Conservation (phyloP, 1,140 invertebrate genomes). For the Drosophila auraria region DNA sequence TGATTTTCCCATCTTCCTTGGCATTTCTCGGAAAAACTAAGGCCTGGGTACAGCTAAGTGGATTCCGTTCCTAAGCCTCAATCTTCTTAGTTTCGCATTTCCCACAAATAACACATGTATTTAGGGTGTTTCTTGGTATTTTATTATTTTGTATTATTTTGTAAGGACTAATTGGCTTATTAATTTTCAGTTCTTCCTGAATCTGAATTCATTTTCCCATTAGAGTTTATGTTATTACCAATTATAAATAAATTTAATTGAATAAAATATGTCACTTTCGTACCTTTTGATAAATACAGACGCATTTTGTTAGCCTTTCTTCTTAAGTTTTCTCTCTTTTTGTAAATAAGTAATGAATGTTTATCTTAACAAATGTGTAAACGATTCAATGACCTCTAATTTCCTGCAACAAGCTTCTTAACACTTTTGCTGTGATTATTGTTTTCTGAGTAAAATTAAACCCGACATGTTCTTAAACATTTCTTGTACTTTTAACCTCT, state of each 20-base stretch:
- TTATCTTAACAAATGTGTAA: neutral
- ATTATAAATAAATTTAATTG: too few species aligned
- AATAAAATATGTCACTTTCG: too few species aligned
- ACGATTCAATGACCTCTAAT: neutral
- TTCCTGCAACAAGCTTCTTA: neutral
- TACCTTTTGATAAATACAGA: too few species aligned
- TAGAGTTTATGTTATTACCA: too few species aligned
- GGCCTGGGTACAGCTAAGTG: neutral
- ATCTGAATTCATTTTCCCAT: neutral
- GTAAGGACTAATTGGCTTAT: neutral
- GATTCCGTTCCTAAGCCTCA: neutral
- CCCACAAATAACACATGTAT: neutral
- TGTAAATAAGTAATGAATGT: neutral
- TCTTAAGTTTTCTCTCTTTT: neutral
- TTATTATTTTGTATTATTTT: neutral
- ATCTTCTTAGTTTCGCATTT: constrained; percentile 16
- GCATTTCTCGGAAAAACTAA: constrained; percentile 8
- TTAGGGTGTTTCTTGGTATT: neutral
- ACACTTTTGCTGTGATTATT: neutral
- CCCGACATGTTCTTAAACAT: neutral
- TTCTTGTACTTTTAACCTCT: neutral
- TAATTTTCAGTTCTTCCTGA: neutral
- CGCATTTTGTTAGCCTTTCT: too few species aligned
- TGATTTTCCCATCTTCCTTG: constrained; percentile 14
- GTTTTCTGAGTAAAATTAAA: neutral